phyloP scores from a whole-genome alignment of 2,888 invertebrate genomes.

The Chrysina gloriosa region DNA sequence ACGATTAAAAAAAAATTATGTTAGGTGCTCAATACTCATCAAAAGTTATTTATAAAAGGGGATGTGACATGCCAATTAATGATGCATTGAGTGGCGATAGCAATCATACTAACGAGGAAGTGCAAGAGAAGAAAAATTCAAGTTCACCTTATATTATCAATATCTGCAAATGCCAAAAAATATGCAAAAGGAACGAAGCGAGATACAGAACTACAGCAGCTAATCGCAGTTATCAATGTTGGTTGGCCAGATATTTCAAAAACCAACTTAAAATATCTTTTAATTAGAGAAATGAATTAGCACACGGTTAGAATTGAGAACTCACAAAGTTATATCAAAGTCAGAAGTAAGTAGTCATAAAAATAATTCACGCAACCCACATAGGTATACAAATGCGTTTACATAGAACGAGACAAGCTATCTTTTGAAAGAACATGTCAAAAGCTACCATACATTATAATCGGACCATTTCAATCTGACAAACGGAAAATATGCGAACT shows the following conservation, averaged over 20 bases:
- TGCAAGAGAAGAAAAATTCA: slow-evolving; percentile 41
- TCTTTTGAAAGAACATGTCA: too few species aligned
- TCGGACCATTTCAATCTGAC: too few species aligned
- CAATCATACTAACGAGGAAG: slow-evolving; percentile 35
- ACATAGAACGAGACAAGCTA: slow-evolving; percentile 46
- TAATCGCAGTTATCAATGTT: neutral
- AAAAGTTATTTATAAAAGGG: slow-evolving; percentile 49
- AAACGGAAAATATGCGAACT: too few species aligned
- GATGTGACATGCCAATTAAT: slow-evolving; percentile 50
- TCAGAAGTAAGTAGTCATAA: neutral
- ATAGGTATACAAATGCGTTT: neutral
- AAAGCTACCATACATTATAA: too few species aligned
- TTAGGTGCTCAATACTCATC: slow-evolving; percentile 50
- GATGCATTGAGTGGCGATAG: slow-evolving; percentile 48
- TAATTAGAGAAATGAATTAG: neutral
- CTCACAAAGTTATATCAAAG: slow-evolving; percentile 38
- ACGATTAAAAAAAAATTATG: too few species aligned
- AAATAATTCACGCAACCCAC: slow-evolving; percentile 49
- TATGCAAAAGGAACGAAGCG: slow-evolving; percentile 17
- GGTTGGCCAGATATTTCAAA: too few species aligned
- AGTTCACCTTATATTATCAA: slow-evolving; percentile 41
- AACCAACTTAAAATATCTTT: neutral
- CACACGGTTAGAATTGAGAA: slow-evolving; percentile 45
- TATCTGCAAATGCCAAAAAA: slow-evolving; percentile 21
- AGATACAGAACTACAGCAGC: neutral